phyloP scores from a whole-genome alignment of 2,888 invertebrate genomes.

The Pachydiplax longipennis region DNA sequence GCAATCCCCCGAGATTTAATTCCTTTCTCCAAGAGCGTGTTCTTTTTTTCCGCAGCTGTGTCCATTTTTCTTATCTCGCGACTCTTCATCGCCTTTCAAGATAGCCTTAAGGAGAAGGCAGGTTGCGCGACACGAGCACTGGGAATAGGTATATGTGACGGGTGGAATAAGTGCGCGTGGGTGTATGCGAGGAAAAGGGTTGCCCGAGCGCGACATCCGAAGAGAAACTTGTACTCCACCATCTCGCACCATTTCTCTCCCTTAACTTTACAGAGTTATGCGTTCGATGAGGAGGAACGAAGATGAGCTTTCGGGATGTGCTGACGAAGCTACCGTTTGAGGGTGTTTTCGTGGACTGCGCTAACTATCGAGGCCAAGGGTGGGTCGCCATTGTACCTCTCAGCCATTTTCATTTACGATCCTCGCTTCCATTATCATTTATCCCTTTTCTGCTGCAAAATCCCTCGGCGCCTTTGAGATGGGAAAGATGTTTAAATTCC shows the following conservation, averaged over 20 bases:
- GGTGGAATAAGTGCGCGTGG: neutral
- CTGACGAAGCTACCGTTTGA: neutral
- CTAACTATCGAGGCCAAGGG: too few relatives aligned
- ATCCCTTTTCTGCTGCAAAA: too few relatives aligned
- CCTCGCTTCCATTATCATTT: too few relatives aligned
- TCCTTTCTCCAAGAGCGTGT: neutral
- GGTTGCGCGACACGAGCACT: neutral
- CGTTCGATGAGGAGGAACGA: neutral
- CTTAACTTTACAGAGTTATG: neutral
- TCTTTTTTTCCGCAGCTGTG: neutral
- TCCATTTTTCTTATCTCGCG: neutral
- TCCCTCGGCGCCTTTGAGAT: neutral
- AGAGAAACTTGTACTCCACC: neutral
- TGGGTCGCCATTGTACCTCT: too few relatives aligned
- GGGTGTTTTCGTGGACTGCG: too few relatives aligned
- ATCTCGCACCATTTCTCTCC: neutral
- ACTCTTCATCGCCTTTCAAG: neutral
- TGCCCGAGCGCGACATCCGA: neutral
- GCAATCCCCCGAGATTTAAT: neutral
- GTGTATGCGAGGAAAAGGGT: neutral
- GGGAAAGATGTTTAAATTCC: neutral
- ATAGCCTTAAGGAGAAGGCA: neutral
- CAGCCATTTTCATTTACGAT: too few relatives aligned
- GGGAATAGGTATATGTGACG: neutral
- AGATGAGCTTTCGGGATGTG: neutral